Percentiles rank a stretch among this genome's conserved stretches.
Conservation (phyloP, 1,140 invertebrate genomes). For the Gonatopus flavifemur region DNA sequence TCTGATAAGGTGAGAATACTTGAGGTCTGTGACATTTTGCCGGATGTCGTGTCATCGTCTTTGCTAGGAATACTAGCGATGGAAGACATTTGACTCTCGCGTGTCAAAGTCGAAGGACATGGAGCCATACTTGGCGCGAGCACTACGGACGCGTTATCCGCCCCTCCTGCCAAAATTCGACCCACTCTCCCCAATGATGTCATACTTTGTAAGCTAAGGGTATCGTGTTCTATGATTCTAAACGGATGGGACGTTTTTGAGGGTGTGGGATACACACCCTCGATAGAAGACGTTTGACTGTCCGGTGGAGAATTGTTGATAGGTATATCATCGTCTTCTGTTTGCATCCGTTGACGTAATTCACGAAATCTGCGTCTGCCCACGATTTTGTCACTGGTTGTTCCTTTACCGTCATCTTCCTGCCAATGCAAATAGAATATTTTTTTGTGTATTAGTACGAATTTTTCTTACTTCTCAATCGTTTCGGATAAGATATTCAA, state of each 20-base stretch:
- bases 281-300: slow-evolving; percentile 73
- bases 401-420: slow-evolving; percentile 45
- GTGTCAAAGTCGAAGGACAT: slow-evolving; percentile 33
- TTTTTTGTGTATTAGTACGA: background rate
- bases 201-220: slow-evolving; percentile 82
- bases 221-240: slow-evolving; percentile 82
- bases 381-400: slow-evolving; percentile 43
- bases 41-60: slow-evolving; percentile 51
- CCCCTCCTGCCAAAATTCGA: slow-evolving; percentile 69
- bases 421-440: slow-evolving; percentile 38
- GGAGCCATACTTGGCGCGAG: slow-evolving; percentile 30
- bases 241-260: slow-evolving; percentile 73
- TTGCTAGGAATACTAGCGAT: slow-evolving; percentile 48
- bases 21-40: slow-evolving; percentile 53
- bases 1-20: slow-evolving; percentile 49
- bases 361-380: slow-evolving; percentile 76
- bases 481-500: background rate
- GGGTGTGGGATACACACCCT: slow-evolving; percentile 58
- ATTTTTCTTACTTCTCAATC: background rate
- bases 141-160: slow-evolving; percentile 59
- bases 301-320: slow-evolving; percentile 73
- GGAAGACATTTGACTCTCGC: slow-evolving; percentile 47
- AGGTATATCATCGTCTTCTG: slow-evolving; percentile 73
- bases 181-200: slow-evolving; percentile 81
- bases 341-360: slow-evolving; percentile 80